These are phyloP conservation scores for Cotesia chilonis DNA, from an alignment of 1,140 invertebrate genomes.

Conservation along the genomic window DNA sequence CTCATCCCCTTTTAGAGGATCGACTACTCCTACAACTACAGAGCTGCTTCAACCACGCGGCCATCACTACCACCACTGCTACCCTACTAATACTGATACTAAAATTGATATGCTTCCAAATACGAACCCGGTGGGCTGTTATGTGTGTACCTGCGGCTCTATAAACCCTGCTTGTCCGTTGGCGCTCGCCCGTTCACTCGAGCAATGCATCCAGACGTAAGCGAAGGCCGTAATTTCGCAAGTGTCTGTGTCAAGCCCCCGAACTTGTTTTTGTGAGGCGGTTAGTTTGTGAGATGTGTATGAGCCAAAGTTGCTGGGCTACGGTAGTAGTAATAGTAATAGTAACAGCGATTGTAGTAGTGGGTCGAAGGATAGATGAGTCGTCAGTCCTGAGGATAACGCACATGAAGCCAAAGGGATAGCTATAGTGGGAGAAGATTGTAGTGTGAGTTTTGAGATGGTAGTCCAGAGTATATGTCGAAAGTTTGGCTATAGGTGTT, in stretches of 20 bases:
- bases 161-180: constrained; percentile 55
- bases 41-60: constrained; percentile 19
- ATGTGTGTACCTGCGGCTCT: constrained; percentile 42
- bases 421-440: neutral
- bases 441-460: neutral
- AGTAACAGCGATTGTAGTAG: too few species aligned
- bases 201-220: constrained; percentile 56
- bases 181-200: constrained; percentile 43
- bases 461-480: too few species aligned
- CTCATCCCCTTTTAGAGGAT: constrained; percentile 18
- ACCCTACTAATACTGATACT: constrained; percentile 9
- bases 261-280: constrained; percentile 24
- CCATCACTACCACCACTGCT: neutral
- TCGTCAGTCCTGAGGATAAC: too few species aligned
- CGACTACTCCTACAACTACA: constrained; percentile 1
- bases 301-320: neutral
- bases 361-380: too few species aligned
- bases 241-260: constrained; percentile 50
- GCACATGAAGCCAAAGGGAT: neutral
- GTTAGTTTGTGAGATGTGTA: constrained; percentile 9
- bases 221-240: constrained; percentile 57
- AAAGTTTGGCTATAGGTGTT: too few species aligned
- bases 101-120: too few species aligned
- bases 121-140: constrained; percentile 13
- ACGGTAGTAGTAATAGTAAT: neutral